Evolutionary conservation across 1,140 invertebrate genomes (phyloP).

Genomic region (Tetragonula clypearis): DNA sequence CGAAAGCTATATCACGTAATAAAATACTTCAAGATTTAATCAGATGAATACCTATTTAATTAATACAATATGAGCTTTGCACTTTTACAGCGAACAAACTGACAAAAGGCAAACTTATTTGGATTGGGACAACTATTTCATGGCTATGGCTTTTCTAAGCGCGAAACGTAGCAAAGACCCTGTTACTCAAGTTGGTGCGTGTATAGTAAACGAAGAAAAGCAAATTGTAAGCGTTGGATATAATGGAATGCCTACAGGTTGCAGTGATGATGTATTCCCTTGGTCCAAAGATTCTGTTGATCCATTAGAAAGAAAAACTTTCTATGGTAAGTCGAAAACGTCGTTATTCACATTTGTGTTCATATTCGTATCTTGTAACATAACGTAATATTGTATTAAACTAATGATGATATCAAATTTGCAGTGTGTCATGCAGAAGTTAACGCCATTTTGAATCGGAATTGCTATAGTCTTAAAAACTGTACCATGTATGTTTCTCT

Average conservation of each 20-base stretch:
- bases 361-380: background rate
- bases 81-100: background rate
- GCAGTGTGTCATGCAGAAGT: conserved; percentile 98
- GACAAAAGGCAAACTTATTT: conserved; percentile 84
- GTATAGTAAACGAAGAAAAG: conserved; percentile 94
- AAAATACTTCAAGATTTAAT: background rate
- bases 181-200: conserved; percentile 94
- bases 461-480: conserved; percentile 87
- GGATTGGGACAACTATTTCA: conserved; percentile 93
- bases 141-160: conserved; percentile 91
- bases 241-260: conserved; percentile 96
- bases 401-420: conserved; percentile 60
- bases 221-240: conserved; percentile 97
- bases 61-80: background rate
- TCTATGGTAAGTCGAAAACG: conserved; percentile 87
- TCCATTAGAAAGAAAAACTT: conserved; percentile 88
- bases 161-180: conserved; percentile 97
- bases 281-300: conserved; percentile 87
- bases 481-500: conserved; percentile 93
- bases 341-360: background rate
- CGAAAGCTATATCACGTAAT: background rate
- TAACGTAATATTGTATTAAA: background rate
- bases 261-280: conserved; percentile 93
- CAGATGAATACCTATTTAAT: background rate
- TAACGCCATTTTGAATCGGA: conserved; percentile 98